Conservation (phyloP, 2,797 vertebrate genomes). For the Tangara arthus region DNA sequence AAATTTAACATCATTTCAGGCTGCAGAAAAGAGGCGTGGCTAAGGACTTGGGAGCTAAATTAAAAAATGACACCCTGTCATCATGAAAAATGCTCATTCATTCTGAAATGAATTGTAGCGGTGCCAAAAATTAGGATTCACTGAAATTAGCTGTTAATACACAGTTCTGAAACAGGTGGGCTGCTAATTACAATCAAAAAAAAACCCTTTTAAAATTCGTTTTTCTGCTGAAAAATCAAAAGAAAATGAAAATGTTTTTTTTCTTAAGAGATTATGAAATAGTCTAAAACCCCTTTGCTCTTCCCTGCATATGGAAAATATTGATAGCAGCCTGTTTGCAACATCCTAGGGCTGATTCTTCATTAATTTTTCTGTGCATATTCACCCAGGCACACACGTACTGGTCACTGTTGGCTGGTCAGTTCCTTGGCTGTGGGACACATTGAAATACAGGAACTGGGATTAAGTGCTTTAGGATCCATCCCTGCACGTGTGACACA, state of each 20-base stretch:
- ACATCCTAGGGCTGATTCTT: neutral
- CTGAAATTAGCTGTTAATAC: neutral
- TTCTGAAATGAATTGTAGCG: neutral
- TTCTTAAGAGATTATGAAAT: neutral
- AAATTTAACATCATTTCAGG: neutral
- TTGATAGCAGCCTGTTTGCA: neutral
- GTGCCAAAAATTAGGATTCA: neutral
- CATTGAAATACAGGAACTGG: neutral
- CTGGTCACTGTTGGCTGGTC: neutral
- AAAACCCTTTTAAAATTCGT: rapidly evolving
- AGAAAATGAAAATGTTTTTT: neutral
- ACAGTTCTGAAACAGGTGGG: neutral
- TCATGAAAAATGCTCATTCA: neutral
- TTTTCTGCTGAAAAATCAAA: neutral
- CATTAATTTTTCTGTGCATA: neutral
- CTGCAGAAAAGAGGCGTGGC: neutral
- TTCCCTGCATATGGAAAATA: neutral
- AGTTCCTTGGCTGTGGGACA: neutral
- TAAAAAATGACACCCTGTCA: neutral
- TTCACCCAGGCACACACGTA: rapidly evolving
- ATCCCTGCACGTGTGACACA: neutral
- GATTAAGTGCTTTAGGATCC: neutral
- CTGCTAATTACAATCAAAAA: neutral
- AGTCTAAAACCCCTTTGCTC: neutral
- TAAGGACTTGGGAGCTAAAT: neutral